A percentile compares a stretch with the other conserved stretches of the same genome.
Evolutionary conservation across 2,888 invertebrate genomes (phyloP).

Genomic region (Tetrapedia diversipes): DNA sequence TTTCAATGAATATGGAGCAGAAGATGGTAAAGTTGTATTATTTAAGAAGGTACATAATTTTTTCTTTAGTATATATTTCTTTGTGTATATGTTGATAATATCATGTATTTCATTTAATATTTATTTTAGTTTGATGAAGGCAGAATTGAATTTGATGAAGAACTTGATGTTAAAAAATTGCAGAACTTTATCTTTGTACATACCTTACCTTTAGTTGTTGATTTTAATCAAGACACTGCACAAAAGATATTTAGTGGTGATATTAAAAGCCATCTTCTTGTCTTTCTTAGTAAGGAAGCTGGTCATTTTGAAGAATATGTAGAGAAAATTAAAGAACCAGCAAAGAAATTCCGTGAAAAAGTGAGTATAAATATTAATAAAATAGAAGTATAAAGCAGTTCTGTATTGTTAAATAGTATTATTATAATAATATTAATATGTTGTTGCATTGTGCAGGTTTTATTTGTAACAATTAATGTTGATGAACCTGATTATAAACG

Average conservation of each 20-base stretch:
- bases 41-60: conserved; percentile 92
- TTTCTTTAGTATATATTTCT: conserved; percentile 85
- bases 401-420: neutral
- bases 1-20: conserved; percentile 90
- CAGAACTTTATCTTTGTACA: conserved; percentile 93
- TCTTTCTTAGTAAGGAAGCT: conserved; percentile 96
- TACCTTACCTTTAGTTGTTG: conserved; percentile 94
- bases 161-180: conserved; percentile 87
- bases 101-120: conserved; percentile 66
- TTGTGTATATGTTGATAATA: conserved; percentile 91
- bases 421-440: conserved; percentile 10
- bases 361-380: conserved; percentile 75
- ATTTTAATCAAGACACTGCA: conserved; percentile 98
- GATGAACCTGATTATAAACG: conserved; percentile 98
- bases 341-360: conserved; percentile 95
- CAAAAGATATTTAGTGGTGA: conserved; percentile 99
- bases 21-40: conserved; percentile 91
- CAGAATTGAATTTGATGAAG: conserved; percentile 89
- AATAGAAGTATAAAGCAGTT: neutral
- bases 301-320: conserved; percentile 92
- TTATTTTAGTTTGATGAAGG: conserved; percentile 92
- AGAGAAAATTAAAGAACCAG: conserved; percentile 91
- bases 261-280: conserved; percentile 97
- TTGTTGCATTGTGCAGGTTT: conserved; percentile 84
- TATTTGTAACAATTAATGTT: conserved; percentile 97